Evolutionary conservation across 2,113 vertebrate genomes (phyloP).

Genomic region (Nematolebias whitei): DNA sequence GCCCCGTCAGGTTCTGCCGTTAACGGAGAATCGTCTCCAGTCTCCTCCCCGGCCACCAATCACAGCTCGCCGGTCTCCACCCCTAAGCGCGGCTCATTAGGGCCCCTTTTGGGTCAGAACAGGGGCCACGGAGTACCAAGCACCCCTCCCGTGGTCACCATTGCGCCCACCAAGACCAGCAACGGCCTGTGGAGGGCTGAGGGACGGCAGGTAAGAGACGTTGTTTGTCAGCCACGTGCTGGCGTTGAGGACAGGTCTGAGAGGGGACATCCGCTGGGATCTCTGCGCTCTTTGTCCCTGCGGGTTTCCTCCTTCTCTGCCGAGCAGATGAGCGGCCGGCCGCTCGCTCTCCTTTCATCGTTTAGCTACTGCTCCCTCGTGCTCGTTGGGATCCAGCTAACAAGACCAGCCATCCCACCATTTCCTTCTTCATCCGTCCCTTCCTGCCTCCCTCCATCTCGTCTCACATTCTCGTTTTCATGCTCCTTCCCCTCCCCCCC

Average conservation of each 20-base stretch:
- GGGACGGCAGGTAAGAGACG: constrained; percentile 85
- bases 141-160: constrained; percentile 92
- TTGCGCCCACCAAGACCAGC: constrained; percentile 93
- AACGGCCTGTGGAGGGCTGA: constrained; percentile 93
- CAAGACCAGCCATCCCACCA: constrained; percentile 42
- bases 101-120: constrained; percentile 85
- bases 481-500: constrained; percentile 17
- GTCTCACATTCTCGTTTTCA: constrained; percentile 46
- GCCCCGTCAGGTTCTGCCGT: constrained; percentile 84
- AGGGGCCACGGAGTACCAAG: constrained; percentile 86
- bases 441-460: constrained; percentile 32
- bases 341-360: constrained; percentile 22
- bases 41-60: constrained; percentile 93
- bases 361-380: constrained; percentile 33
- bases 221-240: constrained; percentile 14
- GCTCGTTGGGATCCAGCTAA: no score
- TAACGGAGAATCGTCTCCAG: constrained; percentile 91
- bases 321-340: constrained; percentile 29
- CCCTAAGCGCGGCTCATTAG: constrained; percentile 89
- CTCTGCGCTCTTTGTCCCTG: constrained; percentile 20
- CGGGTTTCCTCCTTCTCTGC: constrained; percentile 4
- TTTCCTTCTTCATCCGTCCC: constrained; percentile 14
- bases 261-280: constrained; percentile 30
- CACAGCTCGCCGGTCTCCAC: constrained; percentile 93
- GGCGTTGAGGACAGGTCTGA: constrained; percentile 25